These are phyloP conservation scores for Cyanocitta stelleri DNA, from an alignment of 2,113 vertebrate genomes.

Conservation along the genomic window DNA sequence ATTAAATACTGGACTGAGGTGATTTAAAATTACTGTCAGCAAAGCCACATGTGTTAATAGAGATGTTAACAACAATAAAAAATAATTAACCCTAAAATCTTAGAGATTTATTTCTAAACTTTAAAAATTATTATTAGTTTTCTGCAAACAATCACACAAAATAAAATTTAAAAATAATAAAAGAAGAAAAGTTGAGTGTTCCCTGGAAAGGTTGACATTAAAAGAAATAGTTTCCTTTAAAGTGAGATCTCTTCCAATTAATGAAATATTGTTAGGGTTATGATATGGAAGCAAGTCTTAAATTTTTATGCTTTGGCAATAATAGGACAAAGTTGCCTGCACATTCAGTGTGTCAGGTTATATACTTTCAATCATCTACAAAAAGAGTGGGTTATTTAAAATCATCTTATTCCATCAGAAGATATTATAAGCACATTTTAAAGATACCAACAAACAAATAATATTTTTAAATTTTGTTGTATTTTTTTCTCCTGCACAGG, in stretches of 20 bases:
- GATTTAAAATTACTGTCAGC: neutral
- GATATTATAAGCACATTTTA: neutral
- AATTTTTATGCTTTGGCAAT: neutral
- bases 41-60: neutral
- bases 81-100: slow-evolving; percentile 4
- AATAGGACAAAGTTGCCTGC: neutral
- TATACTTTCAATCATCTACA: neutral
- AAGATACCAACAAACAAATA: neutral
- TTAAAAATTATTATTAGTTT: neutral
- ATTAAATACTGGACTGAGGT: neutral
- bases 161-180: neutral
- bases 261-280: neutral
- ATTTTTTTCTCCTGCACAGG: neutral
- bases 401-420: neutral
- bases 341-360: slow-evolving; percentile 27
- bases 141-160: slow-evolving; percentile 5
- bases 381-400: neutral
- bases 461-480: neutral
- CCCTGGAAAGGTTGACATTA: neutral
- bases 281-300: neutral
- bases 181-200: neutral
- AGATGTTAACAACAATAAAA: neutral
- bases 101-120: neutral
- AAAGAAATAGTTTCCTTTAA: neutral
- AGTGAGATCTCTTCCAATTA: neutral